Evolutionary conservation across 1,140 invertebrate genomes (phyloP), one percentile per base, ranked within the genome.

Genomic region (Scaptomyza hsui): DNA sequence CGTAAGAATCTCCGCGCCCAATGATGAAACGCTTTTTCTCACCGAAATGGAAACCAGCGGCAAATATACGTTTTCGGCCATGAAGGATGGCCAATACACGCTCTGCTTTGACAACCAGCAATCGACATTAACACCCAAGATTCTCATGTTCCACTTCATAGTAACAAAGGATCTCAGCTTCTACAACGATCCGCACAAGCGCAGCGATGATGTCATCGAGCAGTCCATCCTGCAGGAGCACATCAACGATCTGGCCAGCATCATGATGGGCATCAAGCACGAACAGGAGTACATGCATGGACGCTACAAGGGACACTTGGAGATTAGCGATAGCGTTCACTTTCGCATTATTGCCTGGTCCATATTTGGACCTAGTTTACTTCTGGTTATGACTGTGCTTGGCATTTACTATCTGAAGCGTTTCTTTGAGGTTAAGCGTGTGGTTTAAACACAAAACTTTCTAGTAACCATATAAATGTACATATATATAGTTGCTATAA

Each of bases 221-320:
- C 83, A 88, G 21, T 10, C 56, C 0, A 0, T 13, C 0, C 52
- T 73, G 5, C 83, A 89, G 55, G 18, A 29, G 1, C 49, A 59
- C 24, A 26, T 89, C 45, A 82, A 73, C 24, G 18, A 53, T 0
- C 9, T 88, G n/a, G 67, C 72, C 7, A 59, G 56, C 18, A 64
- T 47, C 1, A 0, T 88, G 61, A 4, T 53, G 7, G 32, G 60
- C 41, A 45, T 82, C 4, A 69, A 59, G 16, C 49, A 78, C 12
- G 83, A 83, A 13, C 82, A 72, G 68, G 78, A 88, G 24, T 88
- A 88, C 18, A 88, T 88, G 83, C 78, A 82, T 15, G 70, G 48
- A 1, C 83, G 82, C 15, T 82, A 75, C 37, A 51, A 47, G 0
- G 73, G 75, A 4, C 82, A 88, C 24, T 0, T 51, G 37, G 61